phyloP scores from a whole-genome alignment of 2,113 vertebrate species.

The Oryzias celebensis region DNA sequence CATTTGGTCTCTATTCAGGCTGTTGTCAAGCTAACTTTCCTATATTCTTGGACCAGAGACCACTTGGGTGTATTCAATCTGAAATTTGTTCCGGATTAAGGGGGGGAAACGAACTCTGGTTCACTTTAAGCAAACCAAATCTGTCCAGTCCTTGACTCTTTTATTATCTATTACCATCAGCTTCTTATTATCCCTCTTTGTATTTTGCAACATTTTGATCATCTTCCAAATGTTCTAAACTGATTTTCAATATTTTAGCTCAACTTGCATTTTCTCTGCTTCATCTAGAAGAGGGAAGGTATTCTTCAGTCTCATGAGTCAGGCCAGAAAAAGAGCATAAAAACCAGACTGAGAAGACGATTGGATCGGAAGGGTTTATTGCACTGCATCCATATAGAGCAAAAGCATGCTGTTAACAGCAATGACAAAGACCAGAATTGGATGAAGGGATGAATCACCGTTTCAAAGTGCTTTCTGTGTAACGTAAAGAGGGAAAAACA shows the following conservation, averaged over 20 bases:
- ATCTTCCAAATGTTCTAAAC: constrained; percentile 1
- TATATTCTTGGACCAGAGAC: too few relatives aligned
- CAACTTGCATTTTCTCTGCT: constrained; percentile 26
- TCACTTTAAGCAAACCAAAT: too few relatives aligned
- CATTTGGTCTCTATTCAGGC: too few relatives aligned
- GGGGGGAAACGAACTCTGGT: too few relatives aligned
- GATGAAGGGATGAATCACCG: constrained; percentile 3
- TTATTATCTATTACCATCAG: too few relatives aligned
- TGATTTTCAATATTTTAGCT: constrained; percentile 27
- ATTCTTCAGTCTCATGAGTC: constrained; percentile 14
- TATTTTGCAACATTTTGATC: not conserved
- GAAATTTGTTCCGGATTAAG: too few relatives aligned
- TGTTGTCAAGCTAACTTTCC: too few relatives aligned
- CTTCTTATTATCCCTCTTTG: not conserved
- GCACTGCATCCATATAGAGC: constrained; percentile 4
- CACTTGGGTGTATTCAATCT: too few relatives aligned
- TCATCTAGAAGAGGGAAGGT: constrained; percentile 29
- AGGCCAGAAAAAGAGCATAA: constrained; percentile 24
- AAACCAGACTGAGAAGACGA: constrained; percentile 37
- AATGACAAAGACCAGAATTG: constrained; percentile 13
- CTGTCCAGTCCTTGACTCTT: too few relatives aligned
- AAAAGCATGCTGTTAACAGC: not conserved
- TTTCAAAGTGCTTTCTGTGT: not conserved
- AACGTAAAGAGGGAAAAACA: not conserved
- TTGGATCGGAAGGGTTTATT: constrained; percentile 30